Conservation (phyloP, 2,888 invertebrate species). For the Rhorus exstirpatorius region DNA sequence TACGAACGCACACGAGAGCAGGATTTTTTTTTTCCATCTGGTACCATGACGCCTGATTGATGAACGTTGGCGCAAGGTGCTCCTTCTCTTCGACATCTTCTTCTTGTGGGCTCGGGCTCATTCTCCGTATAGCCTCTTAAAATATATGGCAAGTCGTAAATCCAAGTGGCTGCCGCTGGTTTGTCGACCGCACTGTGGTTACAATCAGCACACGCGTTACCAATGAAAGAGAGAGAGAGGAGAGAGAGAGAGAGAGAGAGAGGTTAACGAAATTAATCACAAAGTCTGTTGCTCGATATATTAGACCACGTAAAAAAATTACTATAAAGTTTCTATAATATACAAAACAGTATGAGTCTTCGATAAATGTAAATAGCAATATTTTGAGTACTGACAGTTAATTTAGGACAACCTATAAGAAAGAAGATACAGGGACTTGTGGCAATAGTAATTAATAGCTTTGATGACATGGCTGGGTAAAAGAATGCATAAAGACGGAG, state of each 20-base stretch:
- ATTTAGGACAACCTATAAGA: constrained; percentile 22
- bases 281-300: neutral
- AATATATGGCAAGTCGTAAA: constrained; percentile 65
- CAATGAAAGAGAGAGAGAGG: constrained; percentile 22
- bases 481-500: constrained; percentile 2
- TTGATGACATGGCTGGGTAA: constrained; percentile 40
- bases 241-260: too few species aligned
- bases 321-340: neutral
- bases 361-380: constrained; percentile 14
- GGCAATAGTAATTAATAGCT: constrained; percentile 50
- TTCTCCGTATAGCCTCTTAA: constrained; percentile 30
- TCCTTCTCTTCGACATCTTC: constrained; percentile 55
- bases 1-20: constrained; percentile 31
- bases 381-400: constrained; percentile 8
- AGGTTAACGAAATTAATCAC: constrained; percentile 12
- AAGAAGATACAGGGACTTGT: neutral
- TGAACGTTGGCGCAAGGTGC: constrained; percentile 69
- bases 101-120: constrained; percentile 46
- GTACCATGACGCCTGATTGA: constrained; percentile 68
- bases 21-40: constrained; percentile 54
- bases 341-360: neutral
- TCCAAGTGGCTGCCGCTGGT: constrained; percentile 50
- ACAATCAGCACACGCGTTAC: constrained; percentile 25
- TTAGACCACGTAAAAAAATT: constrained; percentile 24
- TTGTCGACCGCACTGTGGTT: constrained; percentile 39